phyloP scores from a whole-genome alignment of 2,113 vertebrate genomes.

The Gobio gobio region DNA sequence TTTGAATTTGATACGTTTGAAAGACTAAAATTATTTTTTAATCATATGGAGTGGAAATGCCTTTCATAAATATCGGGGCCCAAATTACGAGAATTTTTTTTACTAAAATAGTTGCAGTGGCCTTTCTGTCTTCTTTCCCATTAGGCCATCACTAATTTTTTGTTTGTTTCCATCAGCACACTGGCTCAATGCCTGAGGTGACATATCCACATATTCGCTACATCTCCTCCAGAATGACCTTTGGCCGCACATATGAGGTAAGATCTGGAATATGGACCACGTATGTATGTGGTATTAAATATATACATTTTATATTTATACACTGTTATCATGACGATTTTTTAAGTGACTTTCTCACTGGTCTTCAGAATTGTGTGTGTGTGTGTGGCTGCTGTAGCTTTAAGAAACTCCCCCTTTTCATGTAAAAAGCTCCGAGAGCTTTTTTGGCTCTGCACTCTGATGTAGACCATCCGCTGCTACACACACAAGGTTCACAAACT shows the following conservation, averaged over 20 bases:
- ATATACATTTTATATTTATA: too few species aligned
- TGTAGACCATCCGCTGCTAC: not conserved
- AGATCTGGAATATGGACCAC: not conserved
- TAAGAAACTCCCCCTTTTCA: not conserved
- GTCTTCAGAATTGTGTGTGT: not conserved
- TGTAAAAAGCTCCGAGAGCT: too few species aligned
- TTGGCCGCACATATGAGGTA: constrained; percentile 94
- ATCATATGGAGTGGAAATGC: not conserved
- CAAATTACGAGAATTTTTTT: not conserved
- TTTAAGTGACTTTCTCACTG: too few species aligned
- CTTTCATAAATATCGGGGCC: not conserved
- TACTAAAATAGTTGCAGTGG: not conserved
- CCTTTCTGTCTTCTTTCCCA: not conserved
- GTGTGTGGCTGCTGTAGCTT: not conserved
- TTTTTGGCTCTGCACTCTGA: constrained; percentile 1
- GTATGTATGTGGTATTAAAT: too few species aligned
- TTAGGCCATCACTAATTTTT: not conserved
- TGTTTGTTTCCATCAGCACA: constrained; percentile 68
- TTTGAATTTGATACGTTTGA: constrained; percentile 58
- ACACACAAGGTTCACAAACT: not conserved
- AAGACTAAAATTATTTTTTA: constrained; percentile 49
- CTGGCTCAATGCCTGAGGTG: constrained; percentile 79
- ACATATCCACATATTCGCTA: constrained; percentile 98
- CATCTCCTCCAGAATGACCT: constrained; percentile 98
- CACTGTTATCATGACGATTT: too few species aligned